Base-by-base conservation (phyloP, 1,140 invertebrate genomes). In the Choristoneura fumiferana region DNA sequence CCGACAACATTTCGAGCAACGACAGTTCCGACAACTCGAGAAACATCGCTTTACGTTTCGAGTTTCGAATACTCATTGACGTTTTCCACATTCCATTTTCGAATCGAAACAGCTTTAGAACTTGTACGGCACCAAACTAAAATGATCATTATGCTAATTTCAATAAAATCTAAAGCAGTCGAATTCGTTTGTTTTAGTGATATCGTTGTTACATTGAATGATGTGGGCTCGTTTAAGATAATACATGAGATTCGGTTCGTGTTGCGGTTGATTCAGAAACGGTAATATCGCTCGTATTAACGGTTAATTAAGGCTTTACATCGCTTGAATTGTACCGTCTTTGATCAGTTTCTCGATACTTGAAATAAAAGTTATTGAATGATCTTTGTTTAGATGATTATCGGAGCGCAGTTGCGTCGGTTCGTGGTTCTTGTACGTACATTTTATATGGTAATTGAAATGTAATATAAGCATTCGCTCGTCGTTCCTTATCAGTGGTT, bases 401-500 rank as follows among this genome's bases (percentile, higher is more conserved):
- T 84, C 84, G 65, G 58, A 70, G 56, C 65, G 62, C 35, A 40
- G 73, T 78, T 73, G 71, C 68, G 63, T 75, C 72, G 64, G 69
- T 65, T 67, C 70, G 65, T 69, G 71, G 64, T 65, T 71, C 68
- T 77, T 76, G 73, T 78, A 70, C 60, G 70, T 76, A 81, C 78
- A 74, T 82, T 84, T 84, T 81, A 84, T 87, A 84, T 87, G 80
- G 76, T 87, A 84, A 87, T 87, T 84, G 81, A 84, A 87, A 84
- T 82, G 78, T 84, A 83, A 83, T 81, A 81, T 78, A 80, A 80
- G 72, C 71, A 76, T 75, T 79, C 60, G 75, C 69, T 76, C 77
- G 68, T 63, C 60, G 71, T 78, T 81, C 72, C 70, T 86, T 83
- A 84, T 78, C 71, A 70, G 60, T 71, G 69, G 68, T 83, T 78